Percentiles rank a stretch among this genome's conserved stretches.
Evolutionary conservation across 2,888 invertebrate species (phyloP).

Genomic region (Drosophila neonasuta): DNA sequence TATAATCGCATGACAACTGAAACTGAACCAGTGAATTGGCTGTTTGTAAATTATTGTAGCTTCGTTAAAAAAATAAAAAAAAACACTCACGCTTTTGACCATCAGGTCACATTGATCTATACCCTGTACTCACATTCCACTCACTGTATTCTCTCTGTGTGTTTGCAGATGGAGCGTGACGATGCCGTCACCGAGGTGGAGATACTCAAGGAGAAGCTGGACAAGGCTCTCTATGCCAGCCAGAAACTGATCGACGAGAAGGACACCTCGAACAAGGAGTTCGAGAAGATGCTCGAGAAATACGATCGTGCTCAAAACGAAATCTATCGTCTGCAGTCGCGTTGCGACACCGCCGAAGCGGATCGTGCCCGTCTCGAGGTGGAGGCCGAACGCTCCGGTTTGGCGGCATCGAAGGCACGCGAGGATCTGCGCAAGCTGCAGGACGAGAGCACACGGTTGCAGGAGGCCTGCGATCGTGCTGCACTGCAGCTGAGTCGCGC

Average conservation of each 20-base stretch:
- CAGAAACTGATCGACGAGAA: slow-evolving; percentile 94
- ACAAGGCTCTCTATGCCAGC: slow-evolving; percentile 91
- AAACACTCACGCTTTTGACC: slow-evolving; percentile 37
- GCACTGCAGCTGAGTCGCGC: slow-evolving; percentile 92
- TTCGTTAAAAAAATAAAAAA: slow-evolving; percentile 30
- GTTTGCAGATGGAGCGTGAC: slow-evolving; percentile 90
- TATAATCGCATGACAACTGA: slow-evolving; percentile 68
- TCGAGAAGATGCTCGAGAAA: slow-evolving; percentile 95
- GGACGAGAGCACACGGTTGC: slow-evolving; percentile 91
- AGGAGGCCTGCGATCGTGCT: slow-evolving; percentile 94
- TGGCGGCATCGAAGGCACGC: slow-evolving; percentile 90
- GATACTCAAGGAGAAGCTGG: slow-evolving; percentile 93
- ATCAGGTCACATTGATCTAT: not conserved
- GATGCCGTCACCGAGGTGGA: slow-evolving; percentile 92
- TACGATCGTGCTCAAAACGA: slow-evolving; percentile 96
- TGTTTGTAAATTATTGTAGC: slow-evolving; percentile 80
- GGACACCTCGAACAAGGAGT: slow-evolving; percentile 93
- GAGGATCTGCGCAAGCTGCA: slow-evolving; percentile 93
- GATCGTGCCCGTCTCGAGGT: slow-evolving; percentile 93
- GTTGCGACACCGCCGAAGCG: slow-evolving; percentile 92
- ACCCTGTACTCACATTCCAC: not conserved
- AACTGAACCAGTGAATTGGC: slow-evolving; percentile 72
- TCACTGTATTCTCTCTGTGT: not conserved
- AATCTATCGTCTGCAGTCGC: slow-evolving; percentile 93
- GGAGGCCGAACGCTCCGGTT: slow-evolving; percentile 92